Base-by-base conservation (phyloP, 2,113 vertebrate genomes). In the Procavia capensis region DNA sequence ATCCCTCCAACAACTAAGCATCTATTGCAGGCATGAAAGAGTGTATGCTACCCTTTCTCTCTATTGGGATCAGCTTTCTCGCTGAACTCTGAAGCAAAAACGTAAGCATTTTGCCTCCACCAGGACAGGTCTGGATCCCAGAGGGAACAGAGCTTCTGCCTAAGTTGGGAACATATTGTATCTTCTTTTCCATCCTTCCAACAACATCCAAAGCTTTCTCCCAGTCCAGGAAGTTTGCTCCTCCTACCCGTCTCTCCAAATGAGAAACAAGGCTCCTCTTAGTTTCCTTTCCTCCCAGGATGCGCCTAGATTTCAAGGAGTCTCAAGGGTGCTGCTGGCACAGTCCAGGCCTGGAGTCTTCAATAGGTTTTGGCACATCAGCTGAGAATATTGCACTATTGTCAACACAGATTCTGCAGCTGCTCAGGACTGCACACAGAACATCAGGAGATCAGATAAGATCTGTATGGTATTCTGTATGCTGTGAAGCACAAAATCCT, bases 291-390 rank as follows among this genome's bases (percentile, higher is more conserved):
- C 83, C 88, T 91, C 57, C 24, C 79, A 41, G 75, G 79, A 94
- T 59, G 22, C 57, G 68, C 78, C 94, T 93, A 57, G 83, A 45
- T 96, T 93, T 94, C 93, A 96, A 96, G 89, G 86, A 81, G 75
- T 91, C 84, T 57, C 95, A 96, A 96, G 94, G 96, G 96, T 91
- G 80, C 93, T 41, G 59, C 76, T 87, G 83, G 96, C 93, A 96
- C 27, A 81, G 41, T 81, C 68, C 96, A 97, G 95, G 82, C 94
- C 45, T 34, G 31, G 66, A 34, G 61, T 84, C 95, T 94, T 93
- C 95, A 75, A 91, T 93, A 86, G 93, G 64, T 90, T 94, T 95
- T 96, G 94, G 97, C 96, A 95, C 91, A n/a, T 97, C 95, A 95
- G 47, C 93, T 1, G 22, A 89, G 96, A 97, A 96, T 86, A 0